phyloP scores from a whole-genome alignment of 2,888 invertebrate species.

The Biston betularia region DNA sequence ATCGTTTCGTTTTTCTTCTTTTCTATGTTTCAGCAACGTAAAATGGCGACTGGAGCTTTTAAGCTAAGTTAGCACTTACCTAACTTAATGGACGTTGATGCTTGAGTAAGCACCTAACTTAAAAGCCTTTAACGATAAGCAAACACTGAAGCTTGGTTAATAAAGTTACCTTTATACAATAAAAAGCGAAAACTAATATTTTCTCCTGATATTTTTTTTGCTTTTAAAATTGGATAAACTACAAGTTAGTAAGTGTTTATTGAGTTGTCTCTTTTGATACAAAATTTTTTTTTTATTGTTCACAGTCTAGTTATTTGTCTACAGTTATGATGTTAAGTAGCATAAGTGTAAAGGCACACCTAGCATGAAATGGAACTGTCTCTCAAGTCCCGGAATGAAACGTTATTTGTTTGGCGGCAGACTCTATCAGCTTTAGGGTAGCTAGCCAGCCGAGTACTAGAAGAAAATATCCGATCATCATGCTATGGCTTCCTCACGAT shows the following conservation, averaged over 20 bases:
- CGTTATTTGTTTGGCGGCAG: no score
- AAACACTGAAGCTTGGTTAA: background rate
- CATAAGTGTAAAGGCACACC: no score
- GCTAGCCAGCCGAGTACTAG: no score
- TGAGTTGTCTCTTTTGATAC: no score
- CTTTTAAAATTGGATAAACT: background rate
- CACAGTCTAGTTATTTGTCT: no score
- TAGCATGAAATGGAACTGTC: no score
- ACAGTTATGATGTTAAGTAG: no score
- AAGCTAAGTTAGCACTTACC: conserved; percentile 12
- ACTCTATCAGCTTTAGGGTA: no score
- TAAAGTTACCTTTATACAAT: background rate
- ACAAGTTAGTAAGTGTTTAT: background rate
- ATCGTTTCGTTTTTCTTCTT: background rate
- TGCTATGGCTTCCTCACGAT: no score
- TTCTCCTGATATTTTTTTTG: background rate
- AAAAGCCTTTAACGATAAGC: conserved; percentile 8
- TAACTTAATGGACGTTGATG: conserved; percentile 2
- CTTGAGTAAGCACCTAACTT: conserved; percentile 13
- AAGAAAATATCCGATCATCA: no score
- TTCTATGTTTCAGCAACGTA: background rate
- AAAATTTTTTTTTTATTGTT: no score
- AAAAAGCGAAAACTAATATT: background rate
- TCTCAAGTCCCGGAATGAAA: no score
- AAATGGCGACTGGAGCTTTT: background rate